A percentile compares a stretch with the other conserved stretches of the same genome.
These are phyloP conservation scores for Dysidea cf. avara DNA, from an alignment of 37 sponge, comb jelly and placozoan species.

Conservation along the genomic window DNA sequence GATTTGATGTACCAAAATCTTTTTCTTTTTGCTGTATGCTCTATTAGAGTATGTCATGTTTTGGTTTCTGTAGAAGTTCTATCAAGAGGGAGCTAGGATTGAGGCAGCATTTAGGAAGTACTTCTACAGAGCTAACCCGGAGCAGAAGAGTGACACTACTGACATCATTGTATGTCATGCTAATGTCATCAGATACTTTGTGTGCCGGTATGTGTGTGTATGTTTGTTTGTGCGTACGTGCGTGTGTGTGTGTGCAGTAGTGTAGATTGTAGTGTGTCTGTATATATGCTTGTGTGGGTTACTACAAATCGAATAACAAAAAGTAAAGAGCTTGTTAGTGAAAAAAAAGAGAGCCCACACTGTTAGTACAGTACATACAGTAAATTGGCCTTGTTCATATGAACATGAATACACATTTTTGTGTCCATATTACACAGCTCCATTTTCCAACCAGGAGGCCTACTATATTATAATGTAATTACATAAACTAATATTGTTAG, in stretches of 20 bases:
- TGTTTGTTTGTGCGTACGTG: slow-evolving; percentile 5
- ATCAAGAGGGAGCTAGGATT: slow-evolving; percentile 90
- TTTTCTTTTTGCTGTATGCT: too few species aligned
- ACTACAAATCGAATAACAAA: background rate
- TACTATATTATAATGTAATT: too few species aligned
- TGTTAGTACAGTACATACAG: too few species aligned
- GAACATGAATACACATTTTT: too few species aligned
- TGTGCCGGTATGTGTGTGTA: slow-evolving; percentile 71
- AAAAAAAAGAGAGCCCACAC: too few species aligned
- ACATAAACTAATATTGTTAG: too few species aligned
- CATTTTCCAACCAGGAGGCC: too few species aligned
- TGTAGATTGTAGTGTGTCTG: slow-evolving; percentile 20
- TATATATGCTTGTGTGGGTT: slow-evolving; percentile 14
- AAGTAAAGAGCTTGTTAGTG: too few species aligned
- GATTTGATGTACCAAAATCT: too few species aligned
- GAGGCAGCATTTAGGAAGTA: slow-evolving; percentile 92
- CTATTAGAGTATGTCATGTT: background rate
- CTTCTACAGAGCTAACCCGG: slow-evolving; percentile 86
- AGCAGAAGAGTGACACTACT: slow-evolving; percentile 71
- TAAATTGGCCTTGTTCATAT: too few species aligned
- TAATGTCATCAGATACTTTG: slow-evolving; percentile 96
- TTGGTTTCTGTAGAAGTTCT: slow-evolving; percentile 72
- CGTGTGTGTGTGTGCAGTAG: too few species aligned
- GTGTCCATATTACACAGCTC: too few species aligned
- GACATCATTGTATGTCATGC: slow-evolving; percentile 94